Percentiles rank a stretch among this genome's conserved stretches.
phyloP scores from a whole-genome alignment of 2,797 vertebrate species.

The Gambusia yucatana region DNA sequence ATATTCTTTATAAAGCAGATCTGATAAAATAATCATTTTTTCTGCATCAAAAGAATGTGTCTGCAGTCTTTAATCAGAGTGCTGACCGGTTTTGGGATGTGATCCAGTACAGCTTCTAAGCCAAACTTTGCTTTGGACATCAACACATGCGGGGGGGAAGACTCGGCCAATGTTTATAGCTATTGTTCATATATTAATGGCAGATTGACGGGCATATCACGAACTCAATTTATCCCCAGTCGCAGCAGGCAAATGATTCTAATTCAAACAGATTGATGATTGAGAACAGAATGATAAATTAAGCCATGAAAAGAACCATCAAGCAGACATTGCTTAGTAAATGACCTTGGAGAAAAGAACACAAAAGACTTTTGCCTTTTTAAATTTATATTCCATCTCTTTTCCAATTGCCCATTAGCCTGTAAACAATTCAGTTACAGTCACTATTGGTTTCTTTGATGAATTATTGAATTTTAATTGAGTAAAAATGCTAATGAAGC shows the following conservation, averaged over 20 bases:
- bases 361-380: conserved; percentile 22
- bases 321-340: conserved; percentile 22
- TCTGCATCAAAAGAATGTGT: conserved; percentile 21
- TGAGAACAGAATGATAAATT: conserved; percentile 56
- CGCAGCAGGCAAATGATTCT: conserved; percentile 51
- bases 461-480: background rate
- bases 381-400: conserved; percentile 1
- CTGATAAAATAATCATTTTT: conserved; percentile 47
- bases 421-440: conserved; percentile 10
- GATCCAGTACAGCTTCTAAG: conserved; percentile 35
- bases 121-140: conserved; percentile 41
- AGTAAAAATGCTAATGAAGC: background rate
- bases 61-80: conserved; percentile 46
- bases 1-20: conserved; percentile 44
- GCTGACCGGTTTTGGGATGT: conserved; percentile 18
- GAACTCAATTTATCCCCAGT: conserved; percentile 58
- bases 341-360: conserved; percentile 53
- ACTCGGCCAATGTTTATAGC: conserved; percentile 33
- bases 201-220: conserved; percentile 59
- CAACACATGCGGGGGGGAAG: conserved; percentile 4
- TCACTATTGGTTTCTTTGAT: background rate
- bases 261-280: conserved; percentile 61
- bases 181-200: conserved; percentile 55
- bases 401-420: background rate
- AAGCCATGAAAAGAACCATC: conserved; percentile 37